Conservation (phyloP, 2,888 invertebrate genomes). For the Balanococcus diminutus region DNA sequence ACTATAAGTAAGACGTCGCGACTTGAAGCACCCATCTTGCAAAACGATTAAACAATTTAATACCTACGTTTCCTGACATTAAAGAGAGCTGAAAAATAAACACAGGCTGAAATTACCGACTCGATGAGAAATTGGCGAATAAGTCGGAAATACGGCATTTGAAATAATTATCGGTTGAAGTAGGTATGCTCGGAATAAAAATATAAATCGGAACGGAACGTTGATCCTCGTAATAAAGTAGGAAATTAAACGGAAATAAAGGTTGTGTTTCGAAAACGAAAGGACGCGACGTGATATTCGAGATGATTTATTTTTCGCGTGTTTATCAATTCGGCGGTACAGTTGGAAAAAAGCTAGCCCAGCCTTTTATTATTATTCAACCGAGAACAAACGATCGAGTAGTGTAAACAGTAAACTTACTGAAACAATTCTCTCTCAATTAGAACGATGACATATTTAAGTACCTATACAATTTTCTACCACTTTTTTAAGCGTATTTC, state of each 20-base stretch:
- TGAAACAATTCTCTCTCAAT: slow-evolving; percentile 18
- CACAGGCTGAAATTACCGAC: not conserved
- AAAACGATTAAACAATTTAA: not conserved
- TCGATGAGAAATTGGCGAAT: not conserved
- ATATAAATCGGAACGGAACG: not conserved
- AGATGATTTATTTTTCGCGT: slow-evolving; percentile 5
- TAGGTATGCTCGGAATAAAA: not conserved
- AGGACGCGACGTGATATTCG: not conserved
- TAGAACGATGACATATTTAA: slow-evolving; percentile 4
- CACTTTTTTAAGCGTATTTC: not conserved
- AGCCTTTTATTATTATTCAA: not conserved
- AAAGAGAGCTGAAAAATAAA: not conserved
- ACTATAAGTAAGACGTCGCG: no score
- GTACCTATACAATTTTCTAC: not conserved
- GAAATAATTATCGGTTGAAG: not conserved
- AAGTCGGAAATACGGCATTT: not conserved
- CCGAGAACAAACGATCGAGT: not conserved
- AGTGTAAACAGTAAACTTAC: not conserved
- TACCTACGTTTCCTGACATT: not conserved
- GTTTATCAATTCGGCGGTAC: not conserved
- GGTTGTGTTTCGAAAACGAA: not conserved
- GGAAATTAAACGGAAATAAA: not conserved
- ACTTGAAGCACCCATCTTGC: not conserved
- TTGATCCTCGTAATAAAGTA: not conserved
- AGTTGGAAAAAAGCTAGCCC: not conserved